These are phyloP conservation scores for Takifugu bimaculatus DNA, from an alignment of 2,113 vertebrate genomes.

Conservation along the genomic window DNA sequence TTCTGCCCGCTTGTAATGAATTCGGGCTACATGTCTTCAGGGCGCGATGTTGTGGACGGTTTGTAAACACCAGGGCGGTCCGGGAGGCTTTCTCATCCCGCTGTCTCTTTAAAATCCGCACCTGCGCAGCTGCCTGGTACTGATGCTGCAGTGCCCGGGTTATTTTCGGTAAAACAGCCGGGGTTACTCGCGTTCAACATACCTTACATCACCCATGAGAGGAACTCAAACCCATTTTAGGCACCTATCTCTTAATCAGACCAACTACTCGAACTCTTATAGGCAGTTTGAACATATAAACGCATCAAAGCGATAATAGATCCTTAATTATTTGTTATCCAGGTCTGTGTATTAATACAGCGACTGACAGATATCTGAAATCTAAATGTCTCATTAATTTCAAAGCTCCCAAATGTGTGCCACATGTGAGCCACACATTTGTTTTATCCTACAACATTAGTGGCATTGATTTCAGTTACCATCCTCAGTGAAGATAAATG, in stretches of 20 bases:
- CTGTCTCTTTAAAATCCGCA: slow-evolving; percentile 77
- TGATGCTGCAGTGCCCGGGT: slow-evolving; percentile 83
- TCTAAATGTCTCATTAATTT: not conserved
- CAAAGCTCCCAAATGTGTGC: not conserved
- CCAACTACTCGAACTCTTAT: slow-evolving; percentile 16
- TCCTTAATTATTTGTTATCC: no score
- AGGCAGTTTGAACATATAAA: slow-evolving; percentile 3
- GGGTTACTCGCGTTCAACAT: slow-evolving; percentile 80
- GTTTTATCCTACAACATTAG: no score
- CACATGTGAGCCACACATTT: no score
- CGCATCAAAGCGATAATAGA: no score
- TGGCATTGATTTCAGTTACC: no score
- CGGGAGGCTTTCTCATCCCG: slow-evolving; percentile 11
- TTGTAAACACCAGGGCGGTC: slow-evolving; percentile 33
- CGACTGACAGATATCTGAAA: not conserved
- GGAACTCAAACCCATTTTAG: slow-evolving; percentile 56
- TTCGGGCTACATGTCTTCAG: not conserved
- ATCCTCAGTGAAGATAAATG: slow-evolving; percentile 1
- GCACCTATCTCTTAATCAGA: slow-evolving; percentile 51
- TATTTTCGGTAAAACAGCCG: slow-evolving; percentile 77
- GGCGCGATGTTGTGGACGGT: not conserved
- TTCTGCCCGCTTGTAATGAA: not conserved
- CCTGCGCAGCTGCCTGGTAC: slow-evolving; percentile 75
- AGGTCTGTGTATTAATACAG: not conserved
- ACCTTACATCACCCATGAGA: slow-evolving; percentile 70